phyloP scores from a whole-genome alignment of 2,113 vertebrate genomes.

The Montifringilla adamsi region DNA sequence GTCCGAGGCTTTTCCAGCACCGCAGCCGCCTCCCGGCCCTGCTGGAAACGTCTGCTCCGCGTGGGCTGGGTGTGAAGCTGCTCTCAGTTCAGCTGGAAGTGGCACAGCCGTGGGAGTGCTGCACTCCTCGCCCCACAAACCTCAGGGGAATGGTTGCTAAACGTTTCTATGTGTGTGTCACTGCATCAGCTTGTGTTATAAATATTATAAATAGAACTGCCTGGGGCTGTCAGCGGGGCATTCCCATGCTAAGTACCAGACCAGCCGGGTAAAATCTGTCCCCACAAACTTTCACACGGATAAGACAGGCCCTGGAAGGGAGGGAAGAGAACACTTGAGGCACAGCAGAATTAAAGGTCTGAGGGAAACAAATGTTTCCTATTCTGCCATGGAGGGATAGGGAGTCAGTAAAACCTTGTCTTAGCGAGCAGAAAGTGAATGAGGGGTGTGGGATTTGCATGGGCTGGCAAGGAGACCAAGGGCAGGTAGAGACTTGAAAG shows the following conservation, averaged over 20 bases:
- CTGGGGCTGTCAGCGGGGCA: neutral
- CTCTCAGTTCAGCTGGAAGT: neutral
- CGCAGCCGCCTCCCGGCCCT: rapidly evolving
- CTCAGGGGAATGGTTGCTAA: neutral
- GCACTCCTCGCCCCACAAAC: neutral
- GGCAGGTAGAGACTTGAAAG: neutral
- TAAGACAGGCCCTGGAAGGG: neutral
- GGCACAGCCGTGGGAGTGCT: neutral
- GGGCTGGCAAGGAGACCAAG: neutral
- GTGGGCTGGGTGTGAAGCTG: neutral
- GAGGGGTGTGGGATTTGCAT: neutral
- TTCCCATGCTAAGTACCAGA: neutral
- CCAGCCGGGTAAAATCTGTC: neutral
- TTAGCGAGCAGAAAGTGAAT: neutral
- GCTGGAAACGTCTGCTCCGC: neutral
- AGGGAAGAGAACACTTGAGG: neutral
- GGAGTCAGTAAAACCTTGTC: neutral
- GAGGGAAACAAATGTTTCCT: neutral
- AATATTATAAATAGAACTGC: neutral
- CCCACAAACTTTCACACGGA: rapidly evolving
- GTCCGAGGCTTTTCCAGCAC: rapidly evolving
- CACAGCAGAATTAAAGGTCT: neutral
- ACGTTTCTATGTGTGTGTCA: neutral
- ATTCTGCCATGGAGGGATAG: neutral
- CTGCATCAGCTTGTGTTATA: neutral